These are phyloP conservation scores for Zoroaster sp. DNA, from an alignment of 53 echinoderm and acorn worm genomes.

Conservation along the genomic window DNA sequence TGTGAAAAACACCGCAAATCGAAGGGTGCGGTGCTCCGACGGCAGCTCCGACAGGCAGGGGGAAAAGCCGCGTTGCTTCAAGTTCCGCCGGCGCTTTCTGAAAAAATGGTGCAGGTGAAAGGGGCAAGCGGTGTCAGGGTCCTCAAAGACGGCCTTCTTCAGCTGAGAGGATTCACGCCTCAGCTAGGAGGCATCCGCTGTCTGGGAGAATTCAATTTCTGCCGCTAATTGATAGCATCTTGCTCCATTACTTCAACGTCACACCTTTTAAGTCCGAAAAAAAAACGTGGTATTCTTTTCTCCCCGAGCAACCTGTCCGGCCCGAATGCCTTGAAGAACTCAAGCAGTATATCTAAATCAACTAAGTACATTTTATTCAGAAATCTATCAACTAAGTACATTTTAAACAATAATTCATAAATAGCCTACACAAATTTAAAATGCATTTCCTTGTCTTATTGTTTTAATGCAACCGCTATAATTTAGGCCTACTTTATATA, in stretches of 20 bases:
- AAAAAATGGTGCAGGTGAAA: slow-evolving; percentile 43
- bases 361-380: no score
- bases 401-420: no score
- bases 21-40: neutral
- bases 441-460: no score
- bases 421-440: no score
- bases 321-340: no score
- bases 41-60: neutral
- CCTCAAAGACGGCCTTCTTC: slow-evolving; percentile 4
- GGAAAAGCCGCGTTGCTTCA: neutral
- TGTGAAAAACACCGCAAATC: neutral
- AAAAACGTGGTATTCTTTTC: neutral
- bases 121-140: neutral
- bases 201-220: neutral
- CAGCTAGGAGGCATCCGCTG: neutral
- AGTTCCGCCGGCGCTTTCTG: slow-evolving; percentile 50
- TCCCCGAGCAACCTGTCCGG: neutral
- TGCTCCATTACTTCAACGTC: slow-evolving; percentile 10
- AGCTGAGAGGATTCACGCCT: slow-evolving; percentile 43
- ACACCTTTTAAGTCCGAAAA: neutral
- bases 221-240: slow-evolving; percentile 9
- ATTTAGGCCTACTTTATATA: no score
- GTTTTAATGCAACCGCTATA: no score
- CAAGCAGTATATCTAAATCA: no score
- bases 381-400: no score